Percentiles rank a stretch among this genome's conserved stretches.
These are phyloP conservation scores for Actinernus sp. DNA, from an alignment of 92 coral and sea anemone species.

Conservation along the genomic window DNA sequence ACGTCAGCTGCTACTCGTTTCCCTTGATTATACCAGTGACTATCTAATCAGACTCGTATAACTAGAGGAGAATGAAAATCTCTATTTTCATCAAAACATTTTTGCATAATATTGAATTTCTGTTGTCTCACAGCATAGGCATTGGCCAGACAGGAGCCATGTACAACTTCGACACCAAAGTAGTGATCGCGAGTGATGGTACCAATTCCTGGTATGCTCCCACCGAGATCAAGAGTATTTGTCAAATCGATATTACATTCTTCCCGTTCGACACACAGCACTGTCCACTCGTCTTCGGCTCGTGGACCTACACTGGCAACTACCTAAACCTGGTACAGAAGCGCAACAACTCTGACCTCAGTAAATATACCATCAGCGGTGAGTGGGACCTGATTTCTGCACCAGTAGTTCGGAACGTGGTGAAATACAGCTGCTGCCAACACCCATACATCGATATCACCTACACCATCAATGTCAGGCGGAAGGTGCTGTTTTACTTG, in stretches of 20 bases:
- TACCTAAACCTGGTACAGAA: constrained; percentile 62
- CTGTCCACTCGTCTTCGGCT: constrained; percentile 86
- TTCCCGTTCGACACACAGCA: constrained; percentile 94
- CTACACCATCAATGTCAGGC: constrained; percentile 71
- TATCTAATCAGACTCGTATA: too few species aligned
- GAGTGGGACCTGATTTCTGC: constrained; percentile 87
- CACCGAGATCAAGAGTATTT: constrained; percentile 89
- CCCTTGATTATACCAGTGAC: too few species aligned
- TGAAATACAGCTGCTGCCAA: constrained; percentile 88
- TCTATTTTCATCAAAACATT: too few species aligned
- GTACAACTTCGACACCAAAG: constrained; percentile 87
- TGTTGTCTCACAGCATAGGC: constrained; percentile 64
- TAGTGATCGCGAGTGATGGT: constrained; percentile 67
- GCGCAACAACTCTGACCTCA: constrained; percentile 62
- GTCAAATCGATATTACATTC: constrained; percentile 85
- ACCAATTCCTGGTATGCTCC: constrained; percentile 83
- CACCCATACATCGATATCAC: constrained; percentile 90
- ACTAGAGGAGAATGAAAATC: too few species aligned
- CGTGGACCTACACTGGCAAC: constrained; percentile 94
- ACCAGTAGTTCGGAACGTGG: constrained; percentile 71
- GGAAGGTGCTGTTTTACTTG: constrained; percentile 86
- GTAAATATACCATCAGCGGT: constrained; percentile 83
- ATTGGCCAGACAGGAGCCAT: constrained; percentile 91
- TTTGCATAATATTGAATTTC: too few species aligned
- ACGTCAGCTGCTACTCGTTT: too few species aligned